A percentile compares a stretch with the other conserved stretches of the same genome.
Evolutionary conservation across 1,140 invertebrate species (phyloP).

Genomic region (Battus philenor): DNA sequence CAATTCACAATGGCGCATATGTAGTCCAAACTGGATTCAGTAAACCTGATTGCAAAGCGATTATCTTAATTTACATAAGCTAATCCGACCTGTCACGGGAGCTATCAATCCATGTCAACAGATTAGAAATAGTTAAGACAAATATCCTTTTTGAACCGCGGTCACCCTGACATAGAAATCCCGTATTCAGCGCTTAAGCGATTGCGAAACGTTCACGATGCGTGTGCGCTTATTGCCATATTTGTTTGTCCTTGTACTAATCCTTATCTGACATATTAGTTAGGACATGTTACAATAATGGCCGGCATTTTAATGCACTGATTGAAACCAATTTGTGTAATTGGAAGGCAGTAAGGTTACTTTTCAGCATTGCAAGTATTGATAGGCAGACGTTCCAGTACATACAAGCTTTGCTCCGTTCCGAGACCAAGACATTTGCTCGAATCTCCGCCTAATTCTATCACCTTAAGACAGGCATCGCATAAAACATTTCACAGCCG

Average conservation of each 20-base stretch:
- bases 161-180: conserved; percentile 9
- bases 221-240: not conserved
- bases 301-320: too few relatives aligned
- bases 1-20: too few relatives aligned
- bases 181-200: not conserved
- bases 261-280: too few relatives aligned
- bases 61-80: not conserved
- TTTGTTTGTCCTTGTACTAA: conserved; percentile 11
- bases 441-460: too few relatives aligned
- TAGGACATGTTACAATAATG: too few relatives aligned
- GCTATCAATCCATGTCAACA: conserved; percentile 2
- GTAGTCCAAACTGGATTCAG: too few relatives aligned
- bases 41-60: too few relatives aligned
- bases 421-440: too few relatives aligned
- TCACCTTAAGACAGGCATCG: too few relatives aligned
- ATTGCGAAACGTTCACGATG: not conserved
- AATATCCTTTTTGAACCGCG: not conserved
- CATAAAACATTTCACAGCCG: too few relatives aligned
- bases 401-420: too few relatives aligned
- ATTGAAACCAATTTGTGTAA: conserved; percentile 1
- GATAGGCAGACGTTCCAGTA: not conserved
- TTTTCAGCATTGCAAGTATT: not conserved
- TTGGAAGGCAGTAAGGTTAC: not conserved
- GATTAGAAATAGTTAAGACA: not conserved
- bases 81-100: not conserved